A percentile compares a stretch with the other conserved stretches of the same genome.
Evolutionary conservation across 2,113 vertebrate species (phyloP).

Genomic region (Myotis brandtii): DNA sequence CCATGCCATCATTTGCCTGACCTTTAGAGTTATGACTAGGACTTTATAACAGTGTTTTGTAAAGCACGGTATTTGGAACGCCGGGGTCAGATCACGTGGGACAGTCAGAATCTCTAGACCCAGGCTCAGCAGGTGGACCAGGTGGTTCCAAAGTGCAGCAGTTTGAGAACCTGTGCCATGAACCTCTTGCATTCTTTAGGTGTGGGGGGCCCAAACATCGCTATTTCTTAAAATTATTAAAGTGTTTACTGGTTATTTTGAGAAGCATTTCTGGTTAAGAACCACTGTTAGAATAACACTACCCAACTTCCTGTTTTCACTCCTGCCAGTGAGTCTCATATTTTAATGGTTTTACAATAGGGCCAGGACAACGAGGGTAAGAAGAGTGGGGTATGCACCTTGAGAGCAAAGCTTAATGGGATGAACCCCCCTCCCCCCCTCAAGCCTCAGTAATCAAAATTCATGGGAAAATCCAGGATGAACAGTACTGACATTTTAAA

Average conservation of each 20-base stretch:
- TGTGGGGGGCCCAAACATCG: too few relatives aligned
- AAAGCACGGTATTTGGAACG: background rate
- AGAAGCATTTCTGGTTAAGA: background rate
- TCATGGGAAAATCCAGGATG: background rate
- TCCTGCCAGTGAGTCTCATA: background rate
- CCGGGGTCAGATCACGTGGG: background rate
- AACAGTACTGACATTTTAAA: background rate
- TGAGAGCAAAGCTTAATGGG: background rate
- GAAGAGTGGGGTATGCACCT: background rate
- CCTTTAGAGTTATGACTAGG: background rate
- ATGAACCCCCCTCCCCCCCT: background rate
- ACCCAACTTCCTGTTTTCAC: background rate
- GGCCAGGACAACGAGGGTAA: background rate
- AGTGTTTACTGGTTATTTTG: background rate
- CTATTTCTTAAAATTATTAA: background rate
- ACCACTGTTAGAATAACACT: background rate
- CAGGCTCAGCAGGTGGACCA: background rate
- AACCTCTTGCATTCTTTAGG: background rate
- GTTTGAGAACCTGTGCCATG: rapidly evolving
- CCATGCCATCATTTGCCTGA: rapidly evolving
- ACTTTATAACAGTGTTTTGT: background rate
- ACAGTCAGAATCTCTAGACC: background rate
- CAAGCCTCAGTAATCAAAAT: background rate
- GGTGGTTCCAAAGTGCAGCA: background rate
- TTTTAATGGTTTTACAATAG: background rate